Conservation (phyloP, 92 coral and sea anemone genomes). For the Chrysogorgia sp. region DNA sequence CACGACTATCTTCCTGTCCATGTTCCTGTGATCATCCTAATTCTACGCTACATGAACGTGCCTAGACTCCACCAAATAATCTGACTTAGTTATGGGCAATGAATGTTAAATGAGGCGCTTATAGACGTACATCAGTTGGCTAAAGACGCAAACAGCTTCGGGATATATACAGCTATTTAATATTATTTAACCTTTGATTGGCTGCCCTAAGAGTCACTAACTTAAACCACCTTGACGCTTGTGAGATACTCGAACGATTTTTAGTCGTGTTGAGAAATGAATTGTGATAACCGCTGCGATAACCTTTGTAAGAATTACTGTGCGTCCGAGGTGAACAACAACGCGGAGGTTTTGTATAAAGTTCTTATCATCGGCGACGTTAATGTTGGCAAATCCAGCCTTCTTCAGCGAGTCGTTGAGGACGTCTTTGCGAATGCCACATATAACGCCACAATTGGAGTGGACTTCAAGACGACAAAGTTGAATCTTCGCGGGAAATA, state of each 20-base stretch:
- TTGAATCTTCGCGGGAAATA: conserved; percentile 78
- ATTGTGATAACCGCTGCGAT: neutral
- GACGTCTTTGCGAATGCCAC: conserved; percentile 76
- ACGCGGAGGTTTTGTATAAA: conserved; percentile 65
- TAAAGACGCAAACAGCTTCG: too few species aligned
- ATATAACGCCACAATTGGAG: conserved; percentile 89
- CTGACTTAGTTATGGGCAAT: too few species aligned
- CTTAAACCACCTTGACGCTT: too few species aligned
- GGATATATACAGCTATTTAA: too few species aligned
- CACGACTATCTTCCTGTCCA: too few species aligned
- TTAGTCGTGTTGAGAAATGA: neutral
- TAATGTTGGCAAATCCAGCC: conserved; percentile 93
- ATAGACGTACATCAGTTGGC: too few species aligned
- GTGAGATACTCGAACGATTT: neutral
- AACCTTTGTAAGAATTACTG: neutral
- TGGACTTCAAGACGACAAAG: conserved; percentile 90
- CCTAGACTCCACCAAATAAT: too few species aligned
- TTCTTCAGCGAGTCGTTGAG: conserved; percentile 88
- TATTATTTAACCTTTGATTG: too few species aligned
- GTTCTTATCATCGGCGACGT: conserved; percentile 92
- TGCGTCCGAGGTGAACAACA: neutral
- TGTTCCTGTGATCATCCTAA: too few species aligned
- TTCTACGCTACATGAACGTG: too few species aligned
- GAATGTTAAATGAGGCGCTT: too few species aligned
- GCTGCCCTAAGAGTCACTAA: too few species aligned